phyloP scores from a whole-genome alignment of 2,888 invertebrate genomes.

The Gerosis bhagava region DNA sequence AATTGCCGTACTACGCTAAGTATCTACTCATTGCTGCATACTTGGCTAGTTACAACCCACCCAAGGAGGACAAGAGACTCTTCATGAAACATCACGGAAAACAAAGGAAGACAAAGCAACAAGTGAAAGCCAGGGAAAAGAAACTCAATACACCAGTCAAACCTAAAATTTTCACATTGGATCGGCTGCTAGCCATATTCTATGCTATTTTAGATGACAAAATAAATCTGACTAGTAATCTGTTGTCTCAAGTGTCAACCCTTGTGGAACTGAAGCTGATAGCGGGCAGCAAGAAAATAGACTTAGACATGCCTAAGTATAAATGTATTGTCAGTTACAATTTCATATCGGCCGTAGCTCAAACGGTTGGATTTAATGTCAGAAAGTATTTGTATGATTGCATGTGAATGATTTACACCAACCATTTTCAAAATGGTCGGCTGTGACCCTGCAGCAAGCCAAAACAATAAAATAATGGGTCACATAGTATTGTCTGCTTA shows the following conservation, averaged over 20 bases:
- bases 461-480: too few species aligned
- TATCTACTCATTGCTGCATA: conserved; percentile 95
- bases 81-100: conserved; percentile 92
- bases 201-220: conserved; percentile 93
- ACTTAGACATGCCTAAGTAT: conserved; percentile 91
- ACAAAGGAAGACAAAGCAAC: conserved; percentile 84
- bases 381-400: conserved; percentile 90
- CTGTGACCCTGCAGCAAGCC: too few species aligned
- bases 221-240: conserved; percentile 92
- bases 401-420: conserved; percentile 55
- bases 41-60: conserved; percentile 95
- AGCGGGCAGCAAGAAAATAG: conserved; percentile 87
- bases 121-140: conserved; percentile 81
- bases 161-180: conserved; percentile 91
- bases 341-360: conserved; percentile 89
- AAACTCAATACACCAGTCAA: conserved; percentile 88
- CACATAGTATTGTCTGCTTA: too few species aligned
- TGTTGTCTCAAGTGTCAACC: conserved; percentile 94
- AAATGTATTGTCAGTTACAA: conserved; percentile 94
- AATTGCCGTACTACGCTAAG: conserved; percentile 95
- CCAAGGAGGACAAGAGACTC: conserved; percentile 92
- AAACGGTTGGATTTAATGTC: conserved; percentile 89
- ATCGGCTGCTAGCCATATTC: conserved; percentile 93
- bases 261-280: conserved; percentile 92
- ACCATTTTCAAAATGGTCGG: too few species aligned